Percentiles rank a stretch among this genome's conserved stretches.
Conservation (phyloP, 2,797 vertebrate species). For the Thamnophis elegans region DNA sequence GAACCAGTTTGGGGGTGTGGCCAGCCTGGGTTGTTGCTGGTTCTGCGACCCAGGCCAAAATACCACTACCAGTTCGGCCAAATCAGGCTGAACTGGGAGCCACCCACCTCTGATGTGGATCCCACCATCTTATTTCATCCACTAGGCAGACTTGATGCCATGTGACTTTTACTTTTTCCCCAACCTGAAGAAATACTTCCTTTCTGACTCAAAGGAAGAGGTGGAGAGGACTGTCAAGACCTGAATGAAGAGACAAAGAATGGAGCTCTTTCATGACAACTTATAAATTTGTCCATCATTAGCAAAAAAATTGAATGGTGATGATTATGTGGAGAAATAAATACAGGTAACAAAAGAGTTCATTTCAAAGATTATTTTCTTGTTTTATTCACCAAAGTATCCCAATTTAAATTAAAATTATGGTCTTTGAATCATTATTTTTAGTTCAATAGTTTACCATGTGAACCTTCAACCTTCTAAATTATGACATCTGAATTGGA, state of each 20-base stretch:
- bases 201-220: neutral
- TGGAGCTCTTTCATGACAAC: neutral
- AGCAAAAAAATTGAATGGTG: neutral
- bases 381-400: neutral
- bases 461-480: neutral
- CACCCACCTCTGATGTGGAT: neutral
- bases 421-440: neutral
- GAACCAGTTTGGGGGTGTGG: too few species aligned
- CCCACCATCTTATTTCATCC: neutral
- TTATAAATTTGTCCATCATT: neutral
- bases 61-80: too few species aligned
- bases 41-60: too few species aligned
- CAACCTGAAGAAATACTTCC: neutral
- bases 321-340: neutral
- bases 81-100: too few species aligned
- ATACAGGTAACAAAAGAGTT: neutral
- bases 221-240: neutral
- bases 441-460: neutral
- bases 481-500: neutral
- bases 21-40: too few species aligned
- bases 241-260: neutral
- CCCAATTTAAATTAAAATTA: neutral
- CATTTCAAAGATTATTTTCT: neutral
- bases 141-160: neutral
- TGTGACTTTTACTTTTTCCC: neutral